Percentiles rank a stretch among this genome's conserved stretches.
Conservation (phyloP, 92 coral and sea anemone genomes). For the Parazoanthus swiftii region DNA sequence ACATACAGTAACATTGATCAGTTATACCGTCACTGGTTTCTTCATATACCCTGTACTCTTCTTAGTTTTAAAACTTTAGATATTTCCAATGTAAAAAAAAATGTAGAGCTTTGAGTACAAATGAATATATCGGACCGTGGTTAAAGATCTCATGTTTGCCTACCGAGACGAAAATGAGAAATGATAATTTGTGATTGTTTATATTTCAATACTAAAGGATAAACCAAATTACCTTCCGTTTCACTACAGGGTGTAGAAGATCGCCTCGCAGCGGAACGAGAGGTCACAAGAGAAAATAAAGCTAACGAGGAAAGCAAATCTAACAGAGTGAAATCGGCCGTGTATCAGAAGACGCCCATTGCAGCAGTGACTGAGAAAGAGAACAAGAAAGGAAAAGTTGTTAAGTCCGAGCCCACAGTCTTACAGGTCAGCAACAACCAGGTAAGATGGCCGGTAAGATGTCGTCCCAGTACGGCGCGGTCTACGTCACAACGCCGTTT, state of each 20-base stretch:
- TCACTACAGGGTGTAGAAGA: neutral
- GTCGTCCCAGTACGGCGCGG: neutral
- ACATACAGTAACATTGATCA: too few relatives aligned
- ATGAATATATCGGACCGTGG: neutral
- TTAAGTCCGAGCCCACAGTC: slow-evolving; percentile 11
- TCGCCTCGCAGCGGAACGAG: neutral
- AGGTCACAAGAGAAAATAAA: neutral
- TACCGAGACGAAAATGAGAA: neutral
- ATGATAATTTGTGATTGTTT: neutral
- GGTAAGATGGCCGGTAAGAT: neutral
- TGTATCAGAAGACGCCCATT: slow-evolving; percentile 16
- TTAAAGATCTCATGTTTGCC: too few relatives aligned
- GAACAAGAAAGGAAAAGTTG: neutral
- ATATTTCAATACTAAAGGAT: neutral
- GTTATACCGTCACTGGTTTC: too few relatives aligned
- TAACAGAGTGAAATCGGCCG: slow-evolving; percentile 27
- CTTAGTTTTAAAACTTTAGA: too few relatives aligned
- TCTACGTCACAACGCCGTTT: neutral
- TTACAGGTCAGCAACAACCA: slow-evolving; percentile 18
- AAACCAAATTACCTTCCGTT: neutral
- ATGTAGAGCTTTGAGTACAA: too few relatives aligned
- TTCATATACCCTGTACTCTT: too few relatives aligned
- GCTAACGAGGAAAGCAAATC: neutral
- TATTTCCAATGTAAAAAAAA: too few relatives aligned
- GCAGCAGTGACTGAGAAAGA: neutral